phyloP scores from a whole-genome alignment of 2,888 invertebrate species.

The Incurvaria masculella region DNA sequence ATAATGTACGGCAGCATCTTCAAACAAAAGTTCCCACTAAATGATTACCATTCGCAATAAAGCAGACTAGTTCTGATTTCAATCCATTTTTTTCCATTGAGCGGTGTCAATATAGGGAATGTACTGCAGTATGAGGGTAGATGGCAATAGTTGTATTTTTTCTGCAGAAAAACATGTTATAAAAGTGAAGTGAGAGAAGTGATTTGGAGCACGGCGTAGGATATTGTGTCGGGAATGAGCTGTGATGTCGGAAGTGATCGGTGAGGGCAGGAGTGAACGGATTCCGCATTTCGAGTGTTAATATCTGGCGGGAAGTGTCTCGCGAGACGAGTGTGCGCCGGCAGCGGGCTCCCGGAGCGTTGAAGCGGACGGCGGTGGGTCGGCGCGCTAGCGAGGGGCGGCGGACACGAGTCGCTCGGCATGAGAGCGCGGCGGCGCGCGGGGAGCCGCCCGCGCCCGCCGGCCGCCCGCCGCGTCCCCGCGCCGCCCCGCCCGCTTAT shows the following conservation, averaged over 20 bases:
- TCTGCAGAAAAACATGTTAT: too few species aligned
- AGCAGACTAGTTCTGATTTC: too few species aligned
- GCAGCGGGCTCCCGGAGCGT: not conserved
- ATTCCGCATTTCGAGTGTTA: not conserved
- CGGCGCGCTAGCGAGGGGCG: conserved; percentile 6
- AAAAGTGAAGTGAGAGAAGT: too few species aligned
- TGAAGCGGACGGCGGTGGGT: conserved; percentile 3
- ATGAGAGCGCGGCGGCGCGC: conserved; percentile 31
- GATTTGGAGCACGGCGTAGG: too few species aligned
- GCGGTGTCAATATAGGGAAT: too few species aligned
- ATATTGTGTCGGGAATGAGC: not conserved
- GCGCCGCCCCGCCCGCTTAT: conserved; percentile 10
- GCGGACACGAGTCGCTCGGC: conserved; percentile 5
- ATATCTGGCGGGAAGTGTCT: not conserved
- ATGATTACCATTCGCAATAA: too few species aligned
- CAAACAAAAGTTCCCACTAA: too few species aligned
- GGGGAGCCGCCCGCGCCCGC: conserved; percentile 34
- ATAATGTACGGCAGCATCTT: too few species aligned
- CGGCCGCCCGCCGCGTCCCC: conserved; percentile 22
- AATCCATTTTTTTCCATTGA: too few species aligned
- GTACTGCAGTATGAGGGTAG: too few species aligned
- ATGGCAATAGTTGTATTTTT: too few species aligned
- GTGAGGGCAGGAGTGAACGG: not conserved
- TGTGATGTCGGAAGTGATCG: not conserved
- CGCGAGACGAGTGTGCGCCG: not conserved